Percentiles rank a stretch among this genome's conserved stretches.
phyloP scores from a whole-genome alignment of 2,888 invertebrate genomes.

The Chymomyza amoena region DNA sequence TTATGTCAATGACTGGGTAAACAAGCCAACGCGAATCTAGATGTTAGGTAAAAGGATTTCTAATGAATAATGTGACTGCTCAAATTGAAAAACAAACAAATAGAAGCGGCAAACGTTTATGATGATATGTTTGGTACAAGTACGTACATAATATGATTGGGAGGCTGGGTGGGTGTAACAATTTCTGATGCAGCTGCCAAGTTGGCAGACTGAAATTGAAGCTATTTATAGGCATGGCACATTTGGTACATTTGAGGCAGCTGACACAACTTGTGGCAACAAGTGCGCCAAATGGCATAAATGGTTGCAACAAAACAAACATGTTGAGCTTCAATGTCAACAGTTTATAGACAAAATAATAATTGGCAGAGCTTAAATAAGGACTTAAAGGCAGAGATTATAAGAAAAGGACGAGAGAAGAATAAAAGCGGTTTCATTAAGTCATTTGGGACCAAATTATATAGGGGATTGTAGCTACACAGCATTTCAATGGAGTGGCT shows the following conservation, averaged over 20 bases:
- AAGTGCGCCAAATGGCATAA: constrained; percentile 39
- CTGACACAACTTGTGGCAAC: constrained; percentile 37
- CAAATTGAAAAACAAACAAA: constrained; percentile 73
- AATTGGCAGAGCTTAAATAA: constrained; percentile 40
- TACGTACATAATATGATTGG: background rate
- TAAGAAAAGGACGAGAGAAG: background rate
- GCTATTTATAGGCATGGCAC: background rate
- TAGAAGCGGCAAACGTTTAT: constrained; percentile 31
- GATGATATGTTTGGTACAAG: background rate
- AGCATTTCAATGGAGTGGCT: background rate
- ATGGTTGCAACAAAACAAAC: constrained; percentile 50
- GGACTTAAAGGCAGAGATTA: constrained; percentile 13
- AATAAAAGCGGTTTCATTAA: background rate
- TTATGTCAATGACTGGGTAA: constrained; percentile 59
- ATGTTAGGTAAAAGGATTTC: constrained; percentile 23
- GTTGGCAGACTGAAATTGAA: background rate
- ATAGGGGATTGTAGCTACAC: background rate
- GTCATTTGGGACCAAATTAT: background rate
- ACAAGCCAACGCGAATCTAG: constrained; percentile 21
- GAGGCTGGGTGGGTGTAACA: background rate
- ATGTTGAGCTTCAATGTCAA: constrained; percentile 52
- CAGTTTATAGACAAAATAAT: constrained; percentile 61
- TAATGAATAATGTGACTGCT: constrained; percentile 60
- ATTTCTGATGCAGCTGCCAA: background rate
- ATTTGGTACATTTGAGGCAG: constrained; percentile 4